Percentiles rank a stretch among this genome's conserved stretches.
These are phyloP conservation scores for Echinops telfairi DNA, from an alignment of 2,113 vertebrate genomes.

Conservation along the genomic window DNA sequence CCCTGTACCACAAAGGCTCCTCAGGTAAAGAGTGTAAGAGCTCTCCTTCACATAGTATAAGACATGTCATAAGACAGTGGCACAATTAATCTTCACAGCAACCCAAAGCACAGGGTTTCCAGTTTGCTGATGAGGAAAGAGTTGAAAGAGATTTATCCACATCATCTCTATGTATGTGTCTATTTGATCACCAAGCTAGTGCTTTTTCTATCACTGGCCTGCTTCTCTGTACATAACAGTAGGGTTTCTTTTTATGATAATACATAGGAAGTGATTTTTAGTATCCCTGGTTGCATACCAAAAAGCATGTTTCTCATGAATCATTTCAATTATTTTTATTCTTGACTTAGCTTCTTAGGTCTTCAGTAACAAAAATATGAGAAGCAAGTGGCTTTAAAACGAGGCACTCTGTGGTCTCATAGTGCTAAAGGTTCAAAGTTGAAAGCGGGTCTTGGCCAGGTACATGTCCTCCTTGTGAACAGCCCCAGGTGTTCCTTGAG, in stretches of 20 bases:
- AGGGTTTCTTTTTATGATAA: not conserved
- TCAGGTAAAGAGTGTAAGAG: not conserved
- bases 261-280: not conserved
- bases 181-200: not conserved
- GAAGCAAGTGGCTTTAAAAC: not conserved
- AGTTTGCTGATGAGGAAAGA: not conserved
- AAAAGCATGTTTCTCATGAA: not conserved
- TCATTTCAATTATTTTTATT: not conserved
- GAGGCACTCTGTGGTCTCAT: not conserved
- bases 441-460: too few relatives aligned
- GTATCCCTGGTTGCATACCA: not conserved
- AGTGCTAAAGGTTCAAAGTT: not conserved
- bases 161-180: not conserved
- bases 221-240: not conserved
- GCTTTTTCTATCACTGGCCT: not conserved
- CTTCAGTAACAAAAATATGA: not conserved
- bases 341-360: not conserved
- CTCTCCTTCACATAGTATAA: not conserved
- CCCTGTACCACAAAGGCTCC: too few relatives aligned
- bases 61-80: not conserved
- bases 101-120: not conserved
- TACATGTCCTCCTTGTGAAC: too few relatives aligned
- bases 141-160: not conserved
- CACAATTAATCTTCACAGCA: not conserved
- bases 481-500: not conserved